Conservation (phyloP, 2,113 vertebrate species). For the Loxodonta africana region DNA sequence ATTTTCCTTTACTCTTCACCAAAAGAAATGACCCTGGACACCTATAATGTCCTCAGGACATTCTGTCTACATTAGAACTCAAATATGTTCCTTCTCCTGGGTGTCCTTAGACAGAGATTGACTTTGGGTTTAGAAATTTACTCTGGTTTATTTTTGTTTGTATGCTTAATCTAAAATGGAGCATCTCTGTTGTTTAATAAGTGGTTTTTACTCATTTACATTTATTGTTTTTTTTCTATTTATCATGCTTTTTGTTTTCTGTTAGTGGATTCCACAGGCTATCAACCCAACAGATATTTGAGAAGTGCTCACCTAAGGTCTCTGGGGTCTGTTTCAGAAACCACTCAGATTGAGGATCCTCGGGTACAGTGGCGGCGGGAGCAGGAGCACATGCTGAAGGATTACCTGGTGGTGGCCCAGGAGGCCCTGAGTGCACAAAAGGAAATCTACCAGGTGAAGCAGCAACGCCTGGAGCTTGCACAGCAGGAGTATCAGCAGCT, state of each 20-base stretch:
- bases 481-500: slow-evolving; percentile 97
- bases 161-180: not conserved
- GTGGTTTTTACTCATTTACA: not conserved
- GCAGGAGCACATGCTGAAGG: slow-evolving; percentile 98
- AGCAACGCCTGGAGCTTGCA: slow-evolving; percentile 95
- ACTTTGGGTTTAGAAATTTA: not conserved
- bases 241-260: not conserved
- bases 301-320: not conserved
- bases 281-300: no score
- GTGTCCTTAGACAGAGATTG: not conserved
- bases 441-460: slow-evolving; percentile 99
- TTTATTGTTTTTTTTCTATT: not conserved
- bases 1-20: not conserved
- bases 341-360: slow-evolving; percentile 99
- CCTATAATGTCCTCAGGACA: not conserved
- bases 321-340: slow-evolving; percentile 86
- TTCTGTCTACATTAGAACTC: not conserved
- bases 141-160: not conserved
- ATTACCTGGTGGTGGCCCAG: slow-evolving; percentile 96
- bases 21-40: not conserved
- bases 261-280: not conserved
- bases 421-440: slow-evolving; percentile 97
- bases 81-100: not conserved
- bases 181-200: not conserved
- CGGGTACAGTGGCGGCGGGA: slow-evolving; percentile 97